Evolutionary conservation across 2,797 vertebrate genomes (phyloP).

Genomic region (Sebastes steindachneri): DNA sequence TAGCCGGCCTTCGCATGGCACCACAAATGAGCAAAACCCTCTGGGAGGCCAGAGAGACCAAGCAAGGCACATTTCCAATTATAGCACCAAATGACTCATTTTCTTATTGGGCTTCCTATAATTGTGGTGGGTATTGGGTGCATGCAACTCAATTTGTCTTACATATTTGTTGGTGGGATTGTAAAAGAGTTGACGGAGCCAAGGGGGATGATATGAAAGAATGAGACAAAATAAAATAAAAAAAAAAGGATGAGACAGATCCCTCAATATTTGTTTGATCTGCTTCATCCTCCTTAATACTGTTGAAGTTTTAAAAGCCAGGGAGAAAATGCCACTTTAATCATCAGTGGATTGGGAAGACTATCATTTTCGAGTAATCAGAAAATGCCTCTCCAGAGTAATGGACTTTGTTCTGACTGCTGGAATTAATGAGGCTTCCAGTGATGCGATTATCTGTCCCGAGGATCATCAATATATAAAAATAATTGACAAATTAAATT

Average conservation of each 20-base stretch:
- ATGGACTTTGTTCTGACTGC: slow-evolving; percentile 69
- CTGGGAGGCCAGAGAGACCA: slow-evolving; percentile 88
- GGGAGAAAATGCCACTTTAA: slow-evolving; percentile 88
- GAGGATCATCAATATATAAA: slow-evolving; percentile 51
- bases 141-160: slow-evolving; percentile 97
- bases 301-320: slow-evolving; percentile 89
- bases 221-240: slow-evolving; percentile 52
- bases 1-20: slow-evolving; percentile 89
- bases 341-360: slow-evolving; percentile 84
- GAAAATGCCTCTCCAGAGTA: slow-evolving; percentile 68
- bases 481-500: slow-evolving; percentile 69
- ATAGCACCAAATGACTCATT: slow-evolving; percentile 98
- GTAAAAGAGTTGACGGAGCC: slow-evolving; percentile 95
- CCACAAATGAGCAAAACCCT: slow-evolving; percentile 90
- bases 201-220: slow-evolving; percentile 88
- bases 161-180: slow-evolving; percentile 96
- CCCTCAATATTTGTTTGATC: slow-evolving; percentile 90
- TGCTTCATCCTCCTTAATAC: slow-evolving; percentile 89
- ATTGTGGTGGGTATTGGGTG: slow-evolving; percentile 99
- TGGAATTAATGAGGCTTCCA: slow-evolving; percentile 70
- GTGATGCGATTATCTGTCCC: slow-evolving; percentile 63
- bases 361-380: slow-evolving; percentile 76
- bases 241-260: slow-evolving; percentile 82
- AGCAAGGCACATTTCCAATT: slow-evolving; percentile 95
- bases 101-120: slow-evolving; percentile 94